Conservation (phyloP, 2,888 invertebrate genomes). For the Scaptomyza polygonia region DNA sequence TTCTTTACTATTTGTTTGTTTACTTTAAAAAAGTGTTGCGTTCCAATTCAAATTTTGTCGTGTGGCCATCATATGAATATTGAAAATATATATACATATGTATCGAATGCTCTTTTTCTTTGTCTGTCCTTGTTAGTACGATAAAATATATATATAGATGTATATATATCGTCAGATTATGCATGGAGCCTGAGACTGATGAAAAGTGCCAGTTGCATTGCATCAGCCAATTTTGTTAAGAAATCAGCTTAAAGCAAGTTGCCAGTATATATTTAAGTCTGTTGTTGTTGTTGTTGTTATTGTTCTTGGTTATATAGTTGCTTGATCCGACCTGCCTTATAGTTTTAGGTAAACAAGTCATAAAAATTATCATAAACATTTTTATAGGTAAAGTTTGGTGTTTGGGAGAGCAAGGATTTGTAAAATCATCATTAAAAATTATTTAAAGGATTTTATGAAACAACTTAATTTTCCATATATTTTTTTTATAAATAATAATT, state of each 20-base stretch:
- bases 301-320: conserved; percentile 34
- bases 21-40: conserved; percentile 16
- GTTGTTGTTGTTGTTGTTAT: conserved; percentile 30
- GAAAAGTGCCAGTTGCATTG: conserved; percentile 80
- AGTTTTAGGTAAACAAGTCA: conserved; percentile 4
- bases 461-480: background rate
- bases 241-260: conserved; percentile 65
- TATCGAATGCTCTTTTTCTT: conserved; percentile 15
- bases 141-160: background rate
- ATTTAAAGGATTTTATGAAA: background rate
- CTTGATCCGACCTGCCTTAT: conserved; percentile 10
- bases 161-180: conserved; percentile 46
- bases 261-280: conserved; percentile 43
- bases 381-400: background rate
- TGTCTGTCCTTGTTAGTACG: conserved; percentile 15
- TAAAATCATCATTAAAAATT: background rate
- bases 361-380: background rate
- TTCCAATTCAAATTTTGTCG: conserved; percentile 15
- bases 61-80: conserved; percentile 29
- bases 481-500: background rate
- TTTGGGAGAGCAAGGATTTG: background rate
- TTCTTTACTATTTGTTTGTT: conserved; percentile 1
- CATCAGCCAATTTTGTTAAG: conserved; percentile 81
- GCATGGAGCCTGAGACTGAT: conserved; percentile 64
- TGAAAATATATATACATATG: conserved; percentile 46